These are phyloP conservation scores for Maccullochella peelii DNA, from an alignment of 2,113 vertebrate genomes.

Conservation along the genomic window DNA sequence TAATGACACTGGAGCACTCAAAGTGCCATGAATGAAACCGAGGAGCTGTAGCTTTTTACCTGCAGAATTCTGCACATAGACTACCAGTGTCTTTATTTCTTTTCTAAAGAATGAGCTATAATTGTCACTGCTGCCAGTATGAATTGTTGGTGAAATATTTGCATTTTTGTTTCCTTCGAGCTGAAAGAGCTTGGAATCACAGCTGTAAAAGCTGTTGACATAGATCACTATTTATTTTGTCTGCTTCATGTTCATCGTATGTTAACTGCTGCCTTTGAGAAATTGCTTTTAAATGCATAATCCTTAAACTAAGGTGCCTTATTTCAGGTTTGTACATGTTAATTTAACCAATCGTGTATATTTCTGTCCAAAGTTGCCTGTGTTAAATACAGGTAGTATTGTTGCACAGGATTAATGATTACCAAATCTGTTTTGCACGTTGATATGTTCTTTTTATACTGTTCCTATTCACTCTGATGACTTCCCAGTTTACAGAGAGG, in stretches of 20 bases:
- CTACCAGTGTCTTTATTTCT: no score
- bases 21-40: no score
- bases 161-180: background rate
- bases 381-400: background rate
- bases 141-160: no score
- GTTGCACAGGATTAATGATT: background rate
- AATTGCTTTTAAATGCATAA: background rate
- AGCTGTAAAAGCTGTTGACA: slow-evolving; percentile 24
- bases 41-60: no score
- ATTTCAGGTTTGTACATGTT: background rate
- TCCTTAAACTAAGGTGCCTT: slow-evolving; percentile 43
- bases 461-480: background rate
- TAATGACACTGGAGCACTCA: no score
- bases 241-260: background rate
- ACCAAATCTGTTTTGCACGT: background rate
- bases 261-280: background rate
- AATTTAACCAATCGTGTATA: background rate
- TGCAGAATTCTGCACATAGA: no score
- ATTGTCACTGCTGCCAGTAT: no score
- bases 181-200: background rate
- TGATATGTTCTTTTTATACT: background rate
- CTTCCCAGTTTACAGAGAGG: background rate
- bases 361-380: slow-evolving; percentile 6
- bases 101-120: no score
- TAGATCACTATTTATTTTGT: slow-evolving; percentile 50